phyloP scores from a whole-genome alignment of 2,888 invertebrate species.

The Lucinisca nassula region DNA sequence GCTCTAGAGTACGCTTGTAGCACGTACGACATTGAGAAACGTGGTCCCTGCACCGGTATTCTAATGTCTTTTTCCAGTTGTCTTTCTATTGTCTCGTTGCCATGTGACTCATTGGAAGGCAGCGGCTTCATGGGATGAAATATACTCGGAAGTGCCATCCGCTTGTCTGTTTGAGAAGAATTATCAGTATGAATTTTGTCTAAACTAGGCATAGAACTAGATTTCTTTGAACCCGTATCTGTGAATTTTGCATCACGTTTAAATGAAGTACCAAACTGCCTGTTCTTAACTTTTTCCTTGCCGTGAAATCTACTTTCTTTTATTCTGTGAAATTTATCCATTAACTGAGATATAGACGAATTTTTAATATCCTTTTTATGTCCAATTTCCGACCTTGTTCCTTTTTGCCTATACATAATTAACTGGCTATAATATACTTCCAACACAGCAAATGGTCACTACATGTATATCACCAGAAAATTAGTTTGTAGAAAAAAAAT shows the following conservation, averaged over 20 bases:
- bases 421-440: no score
- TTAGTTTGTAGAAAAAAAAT: no score
- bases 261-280: neutral
- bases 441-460: no score
- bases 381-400: no score
- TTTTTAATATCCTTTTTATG: no score
- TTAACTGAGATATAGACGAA: neutral
- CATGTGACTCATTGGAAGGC: neutral
- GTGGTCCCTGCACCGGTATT: neutral
- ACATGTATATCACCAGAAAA: no score
- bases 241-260: neutral
- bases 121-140: neutral
- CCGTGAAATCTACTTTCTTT: neutral
- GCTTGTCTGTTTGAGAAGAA: neutral
- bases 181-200: neutral
- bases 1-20: neutral
- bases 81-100: neutral
- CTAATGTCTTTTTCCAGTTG: neutral
- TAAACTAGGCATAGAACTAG: neutral
- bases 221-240: neutral
- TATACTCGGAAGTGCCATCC: neutral
- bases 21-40: neutral
- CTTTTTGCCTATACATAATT: no score
- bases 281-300: neutral
- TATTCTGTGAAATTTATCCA: neutral